Evolutionary conservation across 2,888 invertebrate genomes (phyloP).

Genomic region (Lymantria dispar): DNA sequence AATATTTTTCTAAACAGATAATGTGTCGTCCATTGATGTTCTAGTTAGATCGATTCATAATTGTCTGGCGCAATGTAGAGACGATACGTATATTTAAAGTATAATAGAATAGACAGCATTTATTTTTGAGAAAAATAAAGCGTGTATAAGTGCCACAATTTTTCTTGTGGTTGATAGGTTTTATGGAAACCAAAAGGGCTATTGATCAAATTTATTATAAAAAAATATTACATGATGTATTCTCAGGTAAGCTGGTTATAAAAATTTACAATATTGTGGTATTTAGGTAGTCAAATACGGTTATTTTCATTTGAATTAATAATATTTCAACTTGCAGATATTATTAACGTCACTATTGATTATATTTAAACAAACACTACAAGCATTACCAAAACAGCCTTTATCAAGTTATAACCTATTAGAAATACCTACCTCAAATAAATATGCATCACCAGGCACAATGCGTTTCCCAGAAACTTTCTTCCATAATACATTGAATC

Average conservation of each 20-base stretch:
- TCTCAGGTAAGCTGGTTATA: background rate
- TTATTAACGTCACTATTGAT: background rate
- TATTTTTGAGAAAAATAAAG: background rate
- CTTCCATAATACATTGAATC: background rate
- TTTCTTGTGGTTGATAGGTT: background rate
- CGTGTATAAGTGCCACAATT: background rate
- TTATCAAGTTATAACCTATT: background rate
- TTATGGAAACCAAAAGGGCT: background rate
- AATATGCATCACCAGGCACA: background rate
- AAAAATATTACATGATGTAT: background rate
- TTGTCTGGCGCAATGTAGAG: constrained; percentile 16
- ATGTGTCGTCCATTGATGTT: constrained; percentile 1
- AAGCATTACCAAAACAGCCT: background rate
- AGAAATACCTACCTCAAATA: background rate
- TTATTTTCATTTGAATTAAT: no score
- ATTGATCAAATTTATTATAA: background rate
- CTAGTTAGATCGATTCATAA: constrained; percentile 20
- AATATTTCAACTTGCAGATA: background rate
- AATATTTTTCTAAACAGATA: constrained; percentile 21
- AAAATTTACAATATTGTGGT: no score
- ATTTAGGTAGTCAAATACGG: no score
- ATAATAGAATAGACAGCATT: background rate
- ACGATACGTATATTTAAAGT: constrained; percentile 16
- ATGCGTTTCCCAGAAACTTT: constrained; percentile 1
- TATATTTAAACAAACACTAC: background rate